phyloP scores from a whole-genome alignment of 2,888 invertebrate genomes.

The Melanotus villosus region DNA sequence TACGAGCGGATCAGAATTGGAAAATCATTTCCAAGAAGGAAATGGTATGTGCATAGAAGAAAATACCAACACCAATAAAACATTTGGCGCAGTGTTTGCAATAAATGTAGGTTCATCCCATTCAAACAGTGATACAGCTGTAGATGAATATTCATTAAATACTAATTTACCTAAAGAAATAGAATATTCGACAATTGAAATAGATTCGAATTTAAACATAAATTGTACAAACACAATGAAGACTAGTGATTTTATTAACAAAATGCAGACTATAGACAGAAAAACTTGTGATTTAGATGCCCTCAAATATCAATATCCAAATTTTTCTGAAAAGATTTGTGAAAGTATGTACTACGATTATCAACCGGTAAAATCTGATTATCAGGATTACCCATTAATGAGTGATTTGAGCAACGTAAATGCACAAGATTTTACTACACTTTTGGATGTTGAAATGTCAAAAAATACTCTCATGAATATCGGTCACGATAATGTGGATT shows the following conservation, averaged over 20 bases:
- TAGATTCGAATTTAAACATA: conserved; percentile 57
- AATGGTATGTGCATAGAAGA: conserved; percentile 6
- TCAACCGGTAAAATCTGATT: conserved; percentile 62
- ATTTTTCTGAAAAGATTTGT: conserved; percentile 63
- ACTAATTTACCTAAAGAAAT: conserved; percentile 60
- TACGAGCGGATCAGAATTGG: conserved; percentile 12
- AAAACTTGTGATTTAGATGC: conserved; percentile 59
- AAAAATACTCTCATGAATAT: conserved; percentile 62
- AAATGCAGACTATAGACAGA: conserved; percentile 58
- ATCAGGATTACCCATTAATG: conserved; percentile 65
- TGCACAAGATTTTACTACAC: conserved; percentile 70
- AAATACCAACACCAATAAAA: conserved; percentile 11
- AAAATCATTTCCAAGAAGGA: conserved; percentile 16
- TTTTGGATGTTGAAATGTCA: conserved; percentile 70
- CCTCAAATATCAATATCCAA: conserved; percentile 58
- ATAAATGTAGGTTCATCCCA: conserved; percentile 33
- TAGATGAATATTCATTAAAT: conserved; percentile 46
- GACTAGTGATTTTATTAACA: conserved; percentile 55
- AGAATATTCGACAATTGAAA: conserved; percentile 64
- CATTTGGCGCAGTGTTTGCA: conserved; percentile 28
- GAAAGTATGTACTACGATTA: conserved; percentile 67
- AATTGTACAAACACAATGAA: conserved; percentile 56
- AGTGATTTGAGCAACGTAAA: conserved; percentile 65
- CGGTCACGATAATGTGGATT: conserved; percentile 58
- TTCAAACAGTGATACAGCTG: conserved; percentile 24